phyloP scores from a whole-genome alignment of 2,113 vertebrate species.

The Rhegmatorhina hoffmannsi region DNA sequence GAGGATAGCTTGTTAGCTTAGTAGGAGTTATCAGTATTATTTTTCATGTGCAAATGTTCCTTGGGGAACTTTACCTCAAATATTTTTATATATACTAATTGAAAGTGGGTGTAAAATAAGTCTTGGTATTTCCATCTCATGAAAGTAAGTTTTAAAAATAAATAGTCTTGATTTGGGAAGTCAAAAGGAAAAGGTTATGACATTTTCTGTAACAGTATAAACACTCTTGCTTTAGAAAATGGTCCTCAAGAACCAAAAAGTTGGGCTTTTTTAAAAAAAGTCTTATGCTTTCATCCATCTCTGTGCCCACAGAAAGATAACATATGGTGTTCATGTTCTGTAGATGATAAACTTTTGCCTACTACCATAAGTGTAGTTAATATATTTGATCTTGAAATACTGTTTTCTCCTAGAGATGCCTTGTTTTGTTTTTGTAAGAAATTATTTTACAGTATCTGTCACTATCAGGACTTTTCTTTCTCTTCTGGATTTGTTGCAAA shows the following conservation, averaged over 20 bases:
- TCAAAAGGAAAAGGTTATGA: slow-evolving; percentile 60
- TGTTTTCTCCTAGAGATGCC: neutral
- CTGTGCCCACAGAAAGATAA: neutral
- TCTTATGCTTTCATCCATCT: slow-evolving; percentile 27
- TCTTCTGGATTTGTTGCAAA: neutral
- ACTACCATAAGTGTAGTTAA: neutral
- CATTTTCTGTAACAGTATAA: slow-evolving; percentile 46
- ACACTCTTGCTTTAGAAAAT: slow-evolving; percentile 32
- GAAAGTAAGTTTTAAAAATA: slow-evolving; percentile 55
- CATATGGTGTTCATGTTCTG: slow-evolving; percentile 53
- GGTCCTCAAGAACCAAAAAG: neutral
- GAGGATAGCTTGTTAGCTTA: slow-evolving; percentile 26
- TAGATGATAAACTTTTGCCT: slow-evolving; percentile 28
- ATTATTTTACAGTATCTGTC: neutral
- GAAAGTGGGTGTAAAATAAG: slow-evolving; percentile 49
- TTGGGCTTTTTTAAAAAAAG: neutral
- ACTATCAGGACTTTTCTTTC: neutral
- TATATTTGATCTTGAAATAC: neutral
- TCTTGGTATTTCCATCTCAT: slow-evolving; percentile 45
- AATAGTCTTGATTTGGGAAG: slow-evolving; percentile 38
- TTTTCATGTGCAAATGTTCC: slow-evolving; percentile 26
- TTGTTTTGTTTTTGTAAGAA: neutral
- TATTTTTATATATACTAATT: slow-evolving; percentile 54
- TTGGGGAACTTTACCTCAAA: slow-evolving; percentile 38
- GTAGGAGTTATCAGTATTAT: slow-evolving; percentile 27